Evolutionary conservation across 2,797 vertebrate species (phyloP).

Genomic region (Cirrhinus molitorella): DNA sequence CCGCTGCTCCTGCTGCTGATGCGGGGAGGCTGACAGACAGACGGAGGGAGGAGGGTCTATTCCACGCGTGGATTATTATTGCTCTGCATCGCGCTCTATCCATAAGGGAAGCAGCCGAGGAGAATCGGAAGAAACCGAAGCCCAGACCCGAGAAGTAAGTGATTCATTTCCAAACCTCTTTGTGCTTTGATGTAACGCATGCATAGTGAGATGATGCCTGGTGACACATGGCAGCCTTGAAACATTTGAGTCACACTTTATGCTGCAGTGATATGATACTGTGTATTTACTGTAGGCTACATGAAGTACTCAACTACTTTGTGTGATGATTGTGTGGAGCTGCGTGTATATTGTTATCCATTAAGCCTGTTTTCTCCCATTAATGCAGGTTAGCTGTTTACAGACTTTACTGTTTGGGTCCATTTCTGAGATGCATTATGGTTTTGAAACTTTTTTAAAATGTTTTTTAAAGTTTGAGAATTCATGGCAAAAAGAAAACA

Average conservation of each 20-base stretch:
- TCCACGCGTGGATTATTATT: slow-evolving; percentile 51
- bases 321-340: background rate
- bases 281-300: background rate
- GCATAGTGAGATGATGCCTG: background rate
- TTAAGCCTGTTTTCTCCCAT: background rate
- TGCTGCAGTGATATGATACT: background rate
- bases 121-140: slow-evolving; percentile 48
- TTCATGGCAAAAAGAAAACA: too few species aligned
- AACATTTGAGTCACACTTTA: background rate
- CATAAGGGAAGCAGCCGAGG: slow-evolving; percentile 54
- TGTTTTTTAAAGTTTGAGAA: background rate
- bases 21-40: slow-evolving; percentile 8
- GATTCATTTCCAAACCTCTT: slow-evolving; percentile 32
- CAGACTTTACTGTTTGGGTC: background rate
- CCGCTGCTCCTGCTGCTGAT: slow-evolving; percentile 8
- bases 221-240: background rate
- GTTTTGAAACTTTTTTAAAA: background rate
- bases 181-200: slow-evolving; percentile 9
- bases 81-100: slow-evolving; percentile 40
- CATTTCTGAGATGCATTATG: background rate
- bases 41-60: slow-evolving; percentile 46
- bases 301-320: background rate
- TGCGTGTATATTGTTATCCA: background rate
- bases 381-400: background rate
- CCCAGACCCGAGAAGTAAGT: slow-evolving; percentile 56